Conservation (phyloP, 2,797 vertebrate species). For the Enteromius fasciolatus region DNA sequence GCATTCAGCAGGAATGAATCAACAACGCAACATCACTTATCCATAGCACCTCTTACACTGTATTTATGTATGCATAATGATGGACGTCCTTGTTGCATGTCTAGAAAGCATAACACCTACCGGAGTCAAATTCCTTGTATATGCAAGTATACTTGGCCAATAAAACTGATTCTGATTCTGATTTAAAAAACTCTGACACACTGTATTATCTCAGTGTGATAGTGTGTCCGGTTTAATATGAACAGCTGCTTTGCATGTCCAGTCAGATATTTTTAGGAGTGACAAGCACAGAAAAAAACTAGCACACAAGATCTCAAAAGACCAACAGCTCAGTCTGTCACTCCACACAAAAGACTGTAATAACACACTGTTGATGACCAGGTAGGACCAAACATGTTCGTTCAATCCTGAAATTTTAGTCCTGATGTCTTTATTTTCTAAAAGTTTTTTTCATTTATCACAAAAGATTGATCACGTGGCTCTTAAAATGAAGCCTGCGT, state of each 20-base stretch:
- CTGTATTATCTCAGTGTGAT: neutral
- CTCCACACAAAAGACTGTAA: neutral
- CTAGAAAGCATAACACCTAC: too few species aligned
- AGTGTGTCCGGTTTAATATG: slow-evolving; percentile 15
- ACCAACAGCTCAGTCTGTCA: slow-evolving; percentile 17
- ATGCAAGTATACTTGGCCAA: too few species aligned
- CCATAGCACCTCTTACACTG: too few species aligned
- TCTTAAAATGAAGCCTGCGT: neutral
- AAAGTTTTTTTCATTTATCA: neutral
- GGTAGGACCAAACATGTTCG: neutral
- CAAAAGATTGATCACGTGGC: neutral
- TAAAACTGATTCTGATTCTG: too few species aligned
- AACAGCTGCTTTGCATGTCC: slow-evolving; percentile 37
- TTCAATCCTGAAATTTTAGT: neutral
- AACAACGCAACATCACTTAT: neutral
- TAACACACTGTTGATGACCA: neutral
- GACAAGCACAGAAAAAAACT: slow-evolving; percentile 20
- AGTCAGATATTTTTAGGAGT: slow-evolving; percentile 48
- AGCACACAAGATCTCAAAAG: slow-evolving; percentile 14
- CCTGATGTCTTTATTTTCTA: neutral
- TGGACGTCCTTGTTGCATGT: too few species aligned
- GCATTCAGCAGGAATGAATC: slow-evolving; percentile 7
- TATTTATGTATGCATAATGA: too few species aligned
- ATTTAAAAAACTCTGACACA: neutral
- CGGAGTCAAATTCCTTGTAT: too few species aligned